Base-by-base conservation (phyloP, 2,797 vertebrate genomes). In the Podargus strigoides region DNA sequence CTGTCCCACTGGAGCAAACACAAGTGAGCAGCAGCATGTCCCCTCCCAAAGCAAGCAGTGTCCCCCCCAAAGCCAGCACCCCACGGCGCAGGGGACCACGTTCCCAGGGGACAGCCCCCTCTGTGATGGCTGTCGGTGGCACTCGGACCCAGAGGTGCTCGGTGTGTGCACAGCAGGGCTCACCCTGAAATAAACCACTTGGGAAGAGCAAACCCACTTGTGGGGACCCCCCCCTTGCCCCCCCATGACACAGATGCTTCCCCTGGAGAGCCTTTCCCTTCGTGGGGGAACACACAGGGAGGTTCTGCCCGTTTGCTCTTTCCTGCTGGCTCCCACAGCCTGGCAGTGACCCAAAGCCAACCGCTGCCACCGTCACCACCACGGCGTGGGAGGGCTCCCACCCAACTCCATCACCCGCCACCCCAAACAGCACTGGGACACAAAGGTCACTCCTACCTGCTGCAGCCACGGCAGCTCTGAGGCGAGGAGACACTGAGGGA, bases 401-500 rank as follows among this genome's bases (percentile, higher is more conserved):
- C n/a, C n/a, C n/a, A n/a, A n/a, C 32, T 39, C 80, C 3, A 21
- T 4, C 12, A 4, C 62, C 4, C 47, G 22, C 21, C 44, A 46
- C n/a, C 18, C 52, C 26, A 0, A 22, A 18, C 5, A 19, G n/a
- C 12, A 2, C 22, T 0, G 0, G 32, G 37, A 69, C 44, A 2
- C 30, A 4, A n/a, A 69, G 63, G 30, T 9, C 6, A 49, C 50
- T 30, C 55, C 66, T 32, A 3, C 24, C 81, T 18, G 39, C 14
- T 4, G 0, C 15, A 28, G 55, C n/a, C 34, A 30, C 78, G 12
- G n/a, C 37, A 2, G 72, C 67, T 10, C 42, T 0, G 1, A 13
- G 46, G 8, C 0, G 0, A 78, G 55, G 30, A 58, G 20, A 26
- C 2, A 1, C 60, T 47, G 44, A 23, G 1, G 0, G 37, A 52